Conservation (phyloP, 2,113 vertebrate genomes). For the Catharus minimus region DNA sequence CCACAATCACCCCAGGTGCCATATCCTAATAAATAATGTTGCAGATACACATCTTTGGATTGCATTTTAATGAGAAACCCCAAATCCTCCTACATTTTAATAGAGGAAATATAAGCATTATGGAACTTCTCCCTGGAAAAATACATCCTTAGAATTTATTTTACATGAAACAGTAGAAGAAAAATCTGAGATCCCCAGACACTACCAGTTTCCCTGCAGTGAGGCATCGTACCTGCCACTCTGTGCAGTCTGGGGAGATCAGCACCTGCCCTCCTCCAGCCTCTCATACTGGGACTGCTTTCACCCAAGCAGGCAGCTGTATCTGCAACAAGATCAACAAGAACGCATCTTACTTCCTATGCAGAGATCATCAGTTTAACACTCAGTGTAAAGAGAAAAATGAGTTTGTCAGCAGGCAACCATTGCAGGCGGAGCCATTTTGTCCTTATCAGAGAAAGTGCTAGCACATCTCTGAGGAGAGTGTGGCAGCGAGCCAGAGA, state of each 20-base stretch:
- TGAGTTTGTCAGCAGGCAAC: neutral
- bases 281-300: neutral
- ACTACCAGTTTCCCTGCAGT: neutral
- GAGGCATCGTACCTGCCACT: neutral
- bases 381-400: neutral
- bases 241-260: neutral
- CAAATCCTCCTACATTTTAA: neutral
- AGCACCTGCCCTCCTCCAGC: neutral
- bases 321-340: neutral
- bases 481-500: neutral
- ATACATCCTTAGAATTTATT: neutral
- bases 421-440: neutral
- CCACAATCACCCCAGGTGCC: neutral
- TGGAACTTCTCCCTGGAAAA: neutral
- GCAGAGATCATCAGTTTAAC: neutral
- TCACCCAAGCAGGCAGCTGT: neutral
- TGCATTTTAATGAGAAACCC: neutral
- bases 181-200: neutral
- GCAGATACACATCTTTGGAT: neutral
- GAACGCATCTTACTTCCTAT: neutral
- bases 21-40: neutral
- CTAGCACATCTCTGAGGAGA: accelerated
- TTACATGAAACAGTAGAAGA: neutral
- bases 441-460: neutral
- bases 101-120: neutral